A percentile compares a stretch with the other conserved stretches of the same genome.
These are phyloP conservation scores for Acleris literana DNA, from an alignment of 2,888 invertebrate species.

Conservation along the genomic window DNA sequence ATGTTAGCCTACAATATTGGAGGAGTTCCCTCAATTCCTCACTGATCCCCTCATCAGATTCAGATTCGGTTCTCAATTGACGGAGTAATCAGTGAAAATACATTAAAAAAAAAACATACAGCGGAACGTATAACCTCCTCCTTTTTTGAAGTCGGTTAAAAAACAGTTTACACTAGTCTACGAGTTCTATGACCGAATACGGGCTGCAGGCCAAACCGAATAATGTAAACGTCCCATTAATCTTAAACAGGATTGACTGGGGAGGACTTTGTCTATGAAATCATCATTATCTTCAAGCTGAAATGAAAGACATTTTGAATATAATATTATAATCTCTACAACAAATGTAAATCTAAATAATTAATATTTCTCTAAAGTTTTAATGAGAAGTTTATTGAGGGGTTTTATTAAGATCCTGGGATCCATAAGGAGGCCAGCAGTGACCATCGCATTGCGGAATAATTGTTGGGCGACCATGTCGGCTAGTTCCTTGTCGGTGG, in stretches of 20 bases:
- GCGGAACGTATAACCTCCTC: too few relatives aligned
- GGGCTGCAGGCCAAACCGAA: too few relatives aligned
- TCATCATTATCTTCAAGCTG: background rate
- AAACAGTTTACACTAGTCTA: too few relatives aligned
- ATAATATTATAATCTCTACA: constrained; percentile 17
- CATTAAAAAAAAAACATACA: too few relatives aligned
- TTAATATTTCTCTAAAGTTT: constrained; percentile 90
- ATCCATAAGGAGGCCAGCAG: constrained; percentile 96
- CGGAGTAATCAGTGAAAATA: too few relatives aligned
- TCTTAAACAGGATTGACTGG: background rate
- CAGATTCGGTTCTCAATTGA: too few relatives aligned
- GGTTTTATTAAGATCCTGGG: constrained; percentile 92
- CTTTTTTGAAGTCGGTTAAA: too few relatives aligned
- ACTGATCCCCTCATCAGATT: too few relatives aligned
- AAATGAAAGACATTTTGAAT: constrained; percentile 1
- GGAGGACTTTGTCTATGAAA: background rate
- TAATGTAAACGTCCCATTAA: too few relatives aligned
- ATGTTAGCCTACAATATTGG: too few relatives aligned
- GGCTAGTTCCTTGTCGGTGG: constrained; percentile 91
- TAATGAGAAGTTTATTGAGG: constrained; percentile 93
- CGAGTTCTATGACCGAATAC: too few relatives aligned
- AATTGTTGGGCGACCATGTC: constrained; percentile 93
- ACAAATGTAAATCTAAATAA: constrained; percentile 23
- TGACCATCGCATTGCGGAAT: constrained; percentile 97
- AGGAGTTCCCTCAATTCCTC: too few relatives aligned